Evolutionary conservation across 2,113 vertebrate species (phyloP).

Genomic region (Noturus placidus): DNA sequence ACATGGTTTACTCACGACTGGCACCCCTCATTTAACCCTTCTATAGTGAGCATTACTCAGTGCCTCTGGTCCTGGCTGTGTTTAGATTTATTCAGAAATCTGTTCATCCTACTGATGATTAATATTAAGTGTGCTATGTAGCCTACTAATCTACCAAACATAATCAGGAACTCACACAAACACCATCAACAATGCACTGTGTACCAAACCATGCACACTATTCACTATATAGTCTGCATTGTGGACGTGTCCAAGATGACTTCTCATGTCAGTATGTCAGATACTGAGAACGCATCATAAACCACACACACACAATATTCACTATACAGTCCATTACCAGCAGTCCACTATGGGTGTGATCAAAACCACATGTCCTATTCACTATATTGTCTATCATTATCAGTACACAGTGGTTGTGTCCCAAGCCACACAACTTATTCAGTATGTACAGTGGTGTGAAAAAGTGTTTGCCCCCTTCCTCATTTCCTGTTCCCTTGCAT

Average conservation of each 20-base stretch:
- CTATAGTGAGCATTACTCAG: neutral
- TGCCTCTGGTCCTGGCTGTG: neutral
- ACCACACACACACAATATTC: neutral
- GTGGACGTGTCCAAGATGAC: neutral
- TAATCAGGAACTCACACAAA: neutral
- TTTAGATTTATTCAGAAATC: constrained; percentile 3
- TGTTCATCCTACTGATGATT: neutral
- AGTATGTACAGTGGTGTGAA: too few species aligned
- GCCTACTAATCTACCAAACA: neutral
- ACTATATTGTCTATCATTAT: neutral
- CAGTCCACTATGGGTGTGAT: too few species aligned
- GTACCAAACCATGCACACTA: neutral
- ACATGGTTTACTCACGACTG: constrained; percentile 5
- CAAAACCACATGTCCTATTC: neutral
- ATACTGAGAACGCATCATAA: neutral
- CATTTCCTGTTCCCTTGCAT: too few species aligned
- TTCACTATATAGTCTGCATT: neutral
- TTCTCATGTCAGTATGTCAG: too few species aligned
- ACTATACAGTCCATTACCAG: too few species aligned
- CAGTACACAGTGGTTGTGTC: neutral
- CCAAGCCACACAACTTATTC: neutral
- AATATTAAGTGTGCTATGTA: neutral
- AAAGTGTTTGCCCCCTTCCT: too few species aligned
- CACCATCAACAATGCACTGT: neutral
- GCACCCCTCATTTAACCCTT: constrained; percentile 9